These are phyloP conservation scores for Crocuta crocuta DNA, from an alignment of 2,113 vertebrate species.

Conservation along the genomic window DNA sequence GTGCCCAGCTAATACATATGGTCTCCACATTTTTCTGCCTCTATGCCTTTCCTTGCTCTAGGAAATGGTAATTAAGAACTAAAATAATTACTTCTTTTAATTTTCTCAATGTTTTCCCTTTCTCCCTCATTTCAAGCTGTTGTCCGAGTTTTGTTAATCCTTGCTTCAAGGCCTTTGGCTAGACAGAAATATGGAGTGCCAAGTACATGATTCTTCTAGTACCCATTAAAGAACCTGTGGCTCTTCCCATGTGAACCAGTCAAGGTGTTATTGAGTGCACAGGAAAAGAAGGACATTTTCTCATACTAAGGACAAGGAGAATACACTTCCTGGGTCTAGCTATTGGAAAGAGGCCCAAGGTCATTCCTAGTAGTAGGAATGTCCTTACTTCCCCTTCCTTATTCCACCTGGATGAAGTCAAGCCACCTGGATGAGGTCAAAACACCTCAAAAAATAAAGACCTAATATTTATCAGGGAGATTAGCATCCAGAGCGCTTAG, in stretches of 20 bases:
- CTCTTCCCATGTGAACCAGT: background rate
- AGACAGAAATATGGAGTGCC: background rate
- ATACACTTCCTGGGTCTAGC: background rate
- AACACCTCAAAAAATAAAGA: background rate
- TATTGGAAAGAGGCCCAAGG: background rate
- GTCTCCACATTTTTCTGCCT: background rate
- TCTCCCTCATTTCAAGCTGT: background rate
- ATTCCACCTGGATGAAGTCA: background rate
- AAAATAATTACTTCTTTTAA: background rate
- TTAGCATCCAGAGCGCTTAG: background rate
- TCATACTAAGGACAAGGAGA: background rate
- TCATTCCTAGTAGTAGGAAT: background rate
- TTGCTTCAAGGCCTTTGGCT: background rate
- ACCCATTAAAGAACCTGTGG: background rate
- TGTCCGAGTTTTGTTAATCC: background rate
- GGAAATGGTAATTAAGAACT: background rate
- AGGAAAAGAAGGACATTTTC: background rate
- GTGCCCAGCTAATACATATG: background rate
- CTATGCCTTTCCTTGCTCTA: background rate
- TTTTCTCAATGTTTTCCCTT: background rate
- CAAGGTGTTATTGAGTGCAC: no score
- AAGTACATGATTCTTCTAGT: no score
- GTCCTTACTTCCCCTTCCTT: background rate
- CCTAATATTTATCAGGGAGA: background rate
- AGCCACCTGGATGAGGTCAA: background rate